These are phyloP conservation scores for Apistogramma diplotaenia DNA, from an alignment of 2,113 vertebrate species.

Conservation along the genomic window DNA sequence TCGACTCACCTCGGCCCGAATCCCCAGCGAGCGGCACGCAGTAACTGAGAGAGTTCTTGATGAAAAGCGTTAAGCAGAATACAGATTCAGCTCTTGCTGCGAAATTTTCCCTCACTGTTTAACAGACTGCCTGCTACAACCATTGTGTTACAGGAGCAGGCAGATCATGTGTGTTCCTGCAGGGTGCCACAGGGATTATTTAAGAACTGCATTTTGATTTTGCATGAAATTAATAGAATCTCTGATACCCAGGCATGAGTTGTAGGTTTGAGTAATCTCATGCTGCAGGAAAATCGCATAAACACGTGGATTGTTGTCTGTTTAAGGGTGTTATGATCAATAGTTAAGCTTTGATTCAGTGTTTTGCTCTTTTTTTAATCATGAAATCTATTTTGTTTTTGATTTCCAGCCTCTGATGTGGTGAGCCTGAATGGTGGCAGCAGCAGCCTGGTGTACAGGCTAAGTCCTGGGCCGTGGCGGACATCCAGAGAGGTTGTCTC, in stretches of 20 bases:
- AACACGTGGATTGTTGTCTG: not conserved
- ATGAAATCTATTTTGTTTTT: not conserved
- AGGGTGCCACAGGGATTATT: not conserved
- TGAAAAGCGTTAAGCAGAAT: not conserved
- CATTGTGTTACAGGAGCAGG: accelerated
- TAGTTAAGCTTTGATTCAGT: not conserved
- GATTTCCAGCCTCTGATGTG: slow-evolving; percentile 53
- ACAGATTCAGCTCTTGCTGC: not conserved
- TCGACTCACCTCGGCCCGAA: slow-evolving; percentile 2
- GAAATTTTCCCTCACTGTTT: not conserved
- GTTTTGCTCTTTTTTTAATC: not conserved
- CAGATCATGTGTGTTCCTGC: not conserved
- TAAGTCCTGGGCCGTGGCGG: not conserved
- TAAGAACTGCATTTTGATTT: not conserved
- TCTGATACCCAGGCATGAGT: not conserved
- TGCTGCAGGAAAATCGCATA: not conserved
- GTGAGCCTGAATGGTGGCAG: slow-evolving; percentile 34
- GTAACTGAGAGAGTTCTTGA: not conserved
- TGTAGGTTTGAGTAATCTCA: not conserved
- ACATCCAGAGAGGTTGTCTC: slow-evolving; percentile 35
- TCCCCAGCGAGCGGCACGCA: not conserved
- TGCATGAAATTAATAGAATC: not conserved
- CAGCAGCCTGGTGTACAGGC: slow-evolving; percentile 44
- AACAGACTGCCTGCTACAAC: not conserved
- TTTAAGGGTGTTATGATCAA: not conserved